Evolutionary conservation across 2,113 vertebrate species (phyloP), one percentile per base, ranked within the genome.

Genomic region (Sakesphorus luctuosus): DNA sequence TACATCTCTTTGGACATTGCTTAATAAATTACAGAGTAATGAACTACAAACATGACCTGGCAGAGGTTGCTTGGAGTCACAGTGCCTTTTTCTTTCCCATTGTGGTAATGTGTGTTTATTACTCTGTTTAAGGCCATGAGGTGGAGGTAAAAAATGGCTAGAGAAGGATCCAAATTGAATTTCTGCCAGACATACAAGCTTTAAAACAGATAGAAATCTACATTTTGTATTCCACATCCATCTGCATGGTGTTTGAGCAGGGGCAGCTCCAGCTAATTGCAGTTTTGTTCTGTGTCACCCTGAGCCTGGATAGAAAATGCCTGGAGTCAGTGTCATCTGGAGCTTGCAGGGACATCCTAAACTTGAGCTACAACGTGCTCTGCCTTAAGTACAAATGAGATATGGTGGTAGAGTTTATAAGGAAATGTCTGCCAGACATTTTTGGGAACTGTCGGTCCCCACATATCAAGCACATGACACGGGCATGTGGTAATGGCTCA

Each of bases 1-100:
- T 80, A 44, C 47, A 87, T 93, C 18, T 91, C 89, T 84, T 20
- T 93, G 77, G 49, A 65, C 16, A 9, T 92, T 74, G n/a, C 16
- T 55, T 93, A 84, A 94, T 92, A 95, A 93, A 93, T 93, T 84
- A 89, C 78, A 68, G 43, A 67, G 52, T 28, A 80, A 68, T 79
- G 78, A 97, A 87, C n/a, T 78, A 23, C 78, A 80, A 81, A 81
- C 26, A 28, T 36, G 67, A 65, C 63, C 53, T 44, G 23, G 47
- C 33, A 50, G 33, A 63, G 62, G 20, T 9, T 84, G 29, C 40
- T 80, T 10, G 7, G 21, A 85, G 47, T 83, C 26, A n/a, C 44
- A 56, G 50, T 0, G 2, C 18, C 35, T 43, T 9, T 29, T 76
- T 58, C 78, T 62, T 58, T n/a, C 29, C n/a, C 31, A 3, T 16